Conservation (phyloP, 2,797 vertebrate genomes). For the Naso thynnoides region DNA sequence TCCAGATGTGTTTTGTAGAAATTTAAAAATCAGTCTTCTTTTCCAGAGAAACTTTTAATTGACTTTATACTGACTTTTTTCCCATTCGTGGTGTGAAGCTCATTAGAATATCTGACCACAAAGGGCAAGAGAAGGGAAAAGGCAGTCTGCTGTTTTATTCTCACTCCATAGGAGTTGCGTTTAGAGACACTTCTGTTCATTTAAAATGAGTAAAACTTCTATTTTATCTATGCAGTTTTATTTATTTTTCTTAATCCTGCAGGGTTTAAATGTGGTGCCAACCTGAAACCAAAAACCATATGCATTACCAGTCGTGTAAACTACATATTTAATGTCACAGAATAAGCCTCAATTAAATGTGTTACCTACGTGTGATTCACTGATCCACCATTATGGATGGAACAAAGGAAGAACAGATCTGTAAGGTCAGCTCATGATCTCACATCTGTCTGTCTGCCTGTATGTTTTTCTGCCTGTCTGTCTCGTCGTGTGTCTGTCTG, state of each 20-base stretch:
- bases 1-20: slow-evolving; percentile 4
- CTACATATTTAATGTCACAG: slow-evolving; percentile 12
- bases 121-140: slow-evolving; percentile 38
- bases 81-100: not conserved
- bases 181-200: not conserved
- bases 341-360: slow-evolving; percentile 24
- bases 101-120: slow-evolving; percentile 4
- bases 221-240: slow-evolving; percentile 64
- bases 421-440: slow-evolving; percentile 47
- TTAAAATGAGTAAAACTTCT: slow-evolving; percentile 1
- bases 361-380: slow-evolving; percentile 26
- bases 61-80: not conserved
- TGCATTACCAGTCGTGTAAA: slow-evolving; percentile 39
- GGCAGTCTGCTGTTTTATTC: not conserved
- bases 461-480: slow-evolving; percentile 29
- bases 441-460: slow-evolving; percentile 27
- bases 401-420: slow-evolving; percentile 63
- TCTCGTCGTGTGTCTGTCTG: slow-evolving; percentile 50
- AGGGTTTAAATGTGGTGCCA: slow-evolving; percentile 66
- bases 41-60: too few species aligned
- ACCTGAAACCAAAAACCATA: slow-evolving; percentile 66
- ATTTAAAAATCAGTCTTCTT: not conserved
- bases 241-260: slow-evolving; percentile 44
- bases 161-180: slow-evolving; percentile 15
- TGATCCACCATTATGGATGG: slow-evolving; percentile 9